phyloP scores from a whole-genome alignment of 2,797 vertebrate genomes.

The Characodon lateralis region DNA sequence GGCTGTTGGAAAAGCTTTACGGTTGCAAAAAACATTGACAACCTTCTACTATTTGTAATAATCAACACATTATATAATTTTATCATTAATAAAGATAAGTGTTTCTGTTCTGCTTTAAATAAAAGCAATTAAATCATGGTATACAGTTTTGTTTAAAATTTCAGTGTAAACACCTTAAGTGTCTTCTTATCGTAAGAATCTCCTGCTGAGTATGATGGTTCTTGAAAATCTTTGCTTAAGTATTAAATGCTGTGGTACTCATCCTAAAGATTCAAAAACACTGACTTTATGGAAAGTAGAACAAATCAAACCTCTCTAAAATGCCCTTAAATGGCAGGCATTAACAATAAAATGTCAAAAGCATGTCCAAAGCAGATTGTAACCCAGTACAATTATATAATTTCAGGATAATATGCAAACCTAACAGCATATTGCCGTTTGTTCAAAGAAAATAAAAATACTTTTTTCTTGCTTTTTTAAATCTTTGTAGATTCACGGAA shows the following conservation, averaged over 20 bases:
- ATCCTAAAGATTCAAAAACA: too few relatives aligned
- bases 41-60: neutral
- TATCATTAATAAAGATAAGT: neutral
- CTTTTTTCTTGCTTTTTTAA: neutral
- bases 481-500: neutral
- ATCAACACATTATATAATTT: neutral
- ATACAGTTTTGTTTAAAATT: neutral
- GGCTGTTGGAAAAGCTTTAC: too few relatives aligned
- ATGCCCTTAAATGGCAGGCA: too few relatives aligned
- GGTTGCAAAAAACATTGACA: neutral
- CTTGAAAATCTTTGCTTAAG: too few relatives aligned
- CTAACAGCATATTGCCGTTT: neutral
- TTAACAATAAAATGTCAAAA: too few relatives aligned
- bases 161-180: neutral
- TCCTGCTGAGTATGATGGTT: too few relatives aligned
- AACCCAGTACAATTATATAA: too few relatives aligned
- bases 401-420: neutral
- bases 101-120: neutral
- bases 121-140: neutral
- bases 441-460: neutral
- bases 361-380: too few relatives aligned
- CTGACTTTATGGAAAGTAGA: too few relatives aligned
- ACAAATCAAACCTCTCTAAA: too few relatives aligned
- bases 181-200: neutral
- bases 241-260: too few relatives aligned